Conservation (phyloP, 2,113 vertebrate genomes). For the Alces alces region DNA sequence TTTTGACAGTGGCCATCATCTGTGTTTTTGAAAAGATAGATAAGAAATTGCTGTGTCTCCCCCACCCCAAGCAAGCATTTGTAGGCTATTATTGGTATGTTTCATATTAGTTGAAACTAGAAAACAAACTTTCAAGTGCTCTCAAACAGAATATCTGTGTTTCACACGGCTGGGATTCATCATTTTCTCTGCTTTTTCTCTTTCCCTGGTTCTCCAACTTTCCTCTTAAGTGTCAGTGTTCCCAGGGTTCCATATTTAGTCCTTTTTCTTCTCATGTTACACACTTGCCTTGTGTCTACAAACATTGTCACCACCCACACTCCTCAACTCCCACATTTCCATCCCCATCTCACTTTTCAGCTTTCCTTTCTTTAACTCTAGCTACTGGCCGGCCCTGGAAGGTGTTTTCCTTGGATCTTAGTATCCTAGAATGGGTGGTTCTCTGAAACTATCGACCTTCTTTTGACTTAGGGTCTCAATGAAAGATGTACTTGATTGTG, state of each 20-base stretch:
- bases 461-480: background rate
- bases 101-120: background rate
- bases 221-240: background rate
- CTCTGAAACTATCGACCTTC: background rate
- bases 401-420: background rate
- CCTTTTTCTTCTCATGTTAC: background rate
- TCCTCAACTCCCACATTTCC: background rate
- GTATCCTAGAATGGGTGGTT: background rate
- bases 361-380: background rate
- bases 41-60: background rate
- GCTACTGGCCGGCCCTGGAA: background rate
- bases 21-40: background rate
- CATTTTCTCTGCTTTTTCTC: background rate
- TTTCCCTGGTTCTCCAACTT: background rate
- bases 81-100: background rate
- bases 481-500: background rate
- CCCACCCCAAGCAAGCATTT: background rate
- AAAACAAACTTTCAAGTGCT: background rate
- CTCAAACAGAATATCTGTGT: background rate
- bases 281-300: background rate
- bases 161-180: background rate
- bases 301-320: background rate
- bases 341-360: background rate
- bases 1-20: slow-evolving; percentile 7
- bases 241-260: background rate